Evolutionary conservation across 2,888 invertebrate species (phyloP), one percentile per base, ranked within the genome.

Genomic region (Epinotia ramella): DNA sequence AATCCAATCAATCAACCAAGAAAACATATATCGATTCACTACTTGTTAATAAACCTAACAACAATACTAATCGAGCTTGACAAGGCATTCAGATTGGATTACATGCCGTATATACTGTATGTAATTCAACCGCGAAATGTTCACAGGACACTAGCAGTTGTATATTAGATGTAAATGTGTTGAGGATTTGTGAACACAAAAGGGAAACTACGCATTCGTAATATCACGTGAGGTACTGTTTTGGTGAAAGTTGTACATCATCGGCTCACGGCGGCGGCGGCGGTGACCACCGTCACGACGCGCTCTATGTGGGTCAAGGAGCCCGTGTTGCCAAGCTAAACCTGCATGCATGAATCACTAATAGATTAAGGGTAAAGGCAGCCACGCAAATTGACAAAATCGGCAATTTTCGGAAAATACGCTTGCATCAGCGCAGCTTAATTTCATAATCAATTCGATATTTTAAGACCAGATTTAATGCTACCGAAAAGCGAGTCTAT

Each of bases 201-300:
- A 86, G 84, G 85, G 84, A 85, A 84, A 81, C 81, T 76, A 78
- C 78, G 72, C 44, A 44, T 76, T 78, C 77, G 78, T 76, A 79
- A 78, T 80, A 83, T 83, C 82, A 83, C 83, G 82, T 79, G 83
- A 84, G 85, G 84, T 81, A 83, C 85, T 88, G 80, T 91, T 91
- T 83, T 79, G 92, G 93, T 93, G 93, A 93, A 94, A 93, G 93
- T 93, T 89, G 88, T 86, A 86, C 89, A 91, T 91, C 91, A 90
- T 85, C 86, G 85, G 80, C 82, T 78, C 76, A 72, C 73, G 79
- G 80, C 84, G 80, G 84, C 73, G 79, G 80, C 84, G 80, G 84
- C 82, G 84, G 84, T 87, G 90, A 88, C 89, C 89, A 89, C 87
- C 87, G 88, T 86, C 88, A 89, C 89, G 88, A 87, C 83, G 84